Evolutionary conservation across 1,140 invertebrate genomes (phyloP), one percentile per base, ranked within the genome.

Genomic region (Holotrichia oblita): DNA sequence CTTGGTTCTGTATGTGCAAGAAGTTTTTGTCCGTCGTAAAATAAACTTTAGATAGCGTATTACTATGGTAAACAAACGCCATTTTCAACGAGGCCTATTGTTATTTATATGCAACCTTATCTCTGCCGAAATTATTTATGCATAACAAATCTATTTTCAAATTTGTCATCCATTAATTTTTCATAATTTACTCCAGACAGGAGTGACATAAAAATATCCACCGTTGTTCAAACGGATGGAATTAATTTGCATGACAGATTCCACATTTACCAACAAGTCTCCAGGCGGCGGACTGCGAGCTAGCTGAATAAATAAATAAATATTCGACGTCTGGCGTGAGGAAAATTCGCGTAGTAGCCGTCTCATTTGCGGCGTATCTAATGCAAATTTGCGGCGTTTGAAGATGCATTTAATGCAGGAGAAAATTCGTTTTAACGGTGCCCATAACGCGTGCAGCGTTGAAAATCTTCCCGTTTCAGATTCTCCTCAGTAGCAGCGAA

Each of bases 281-380:
- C 61, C 27, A 1, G 27, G 27, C 61, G 9, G 22, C 12, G 12
- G 61, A 34, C 61, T 22, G 61, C 20, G 22, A 69, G 17, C 61
- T 22, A 27, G 61, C 61, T 17, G 61, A 69, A 69, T 69, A 69
- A 69, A 69, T 61, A 61, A 61, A 61, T 69, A 69, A 69, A 69
- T 69, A 69, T 69, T 69, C 61, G 27, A 22, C 20, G 61, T 27
- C 22, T 12, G 22, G 61, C 48, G 17, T 17, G 14, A 69, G 0
- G 61, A 69, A 69, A 69, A 6, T 34, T 34, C 27, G 22, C 61
- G 61, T 12, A 22, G 61, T 34, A 69, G 61, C 24, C 61, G 61
- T 69, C 61, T 69, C 61, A 69, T 69, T 69, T 69, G 61, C 61
- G 22, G 61, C 61, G 61, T 69, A 69, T 69, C 61, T 22, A 69